Evolutionary conservation across 2,797 vertebrate genomes (phyloP).

Genomic region (Erithacus rubecula): DNA sequence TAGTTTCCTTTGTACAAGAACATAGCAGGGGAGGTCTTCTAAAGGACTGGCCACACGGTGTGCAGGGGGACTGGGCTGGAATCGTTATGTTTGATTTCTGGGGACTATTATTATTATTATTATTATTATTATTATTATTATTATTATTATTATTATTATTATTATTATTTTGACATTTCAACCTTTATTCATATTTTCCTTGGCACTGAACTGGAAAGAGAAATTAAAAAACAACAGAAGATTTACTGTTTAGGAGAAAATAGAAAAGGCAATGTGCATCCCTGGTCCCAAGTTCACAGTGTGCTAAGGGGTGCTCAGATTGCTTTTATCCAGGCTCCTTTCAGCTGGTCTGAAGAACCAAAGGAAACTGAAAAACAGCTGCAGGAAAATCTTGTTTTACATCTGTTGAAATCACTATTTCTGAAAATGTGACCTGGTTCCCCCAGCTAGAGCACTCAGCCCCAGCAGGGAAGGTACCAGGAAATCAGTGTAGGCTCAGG

Average conservation of each 20-base stretch:
- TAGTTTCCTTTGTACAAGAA: conserved; percentile 34
- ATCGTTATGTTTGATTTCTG: conserved; percentile 38
- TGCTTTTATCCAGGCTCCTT: background rate
- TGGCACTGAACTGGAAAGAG: background rate
- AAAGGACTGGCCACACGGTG: background rate
- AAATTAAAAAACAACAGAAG: conserved; percentile 33
- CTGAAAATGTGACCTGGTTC: background rate
- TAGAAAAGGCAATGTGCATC: background rate
- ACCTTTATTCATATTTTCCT: conserved; percentile 1
- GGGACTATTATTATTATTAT: background rate
- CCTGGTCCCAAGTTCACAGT: accelerated
- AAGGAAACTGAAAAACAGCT: background rate
- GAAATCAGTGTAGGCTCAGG: background rate
- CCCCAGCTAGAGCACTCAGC: background rate
- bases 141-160: background rate
- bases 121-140: background rate
- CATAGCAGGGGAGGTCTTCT: conserved; percentile 51
- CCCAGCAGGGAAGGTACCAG: background rate
- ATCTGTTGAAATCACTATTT: background rate
- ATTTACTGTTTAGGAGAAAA: background rate
- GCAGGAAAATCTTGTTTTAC: conserved; percentile 13
- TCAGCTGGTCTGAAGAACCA: background rate
- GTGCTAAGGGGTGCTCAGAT: background rate
- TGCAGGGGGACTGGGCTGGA: background rate
- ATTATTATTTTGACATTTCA: background rate